Evolutionary conservation across 1,140 invertebrate genomes (phyloP).

Genomic region (Ganaspis sp.): DNA sequence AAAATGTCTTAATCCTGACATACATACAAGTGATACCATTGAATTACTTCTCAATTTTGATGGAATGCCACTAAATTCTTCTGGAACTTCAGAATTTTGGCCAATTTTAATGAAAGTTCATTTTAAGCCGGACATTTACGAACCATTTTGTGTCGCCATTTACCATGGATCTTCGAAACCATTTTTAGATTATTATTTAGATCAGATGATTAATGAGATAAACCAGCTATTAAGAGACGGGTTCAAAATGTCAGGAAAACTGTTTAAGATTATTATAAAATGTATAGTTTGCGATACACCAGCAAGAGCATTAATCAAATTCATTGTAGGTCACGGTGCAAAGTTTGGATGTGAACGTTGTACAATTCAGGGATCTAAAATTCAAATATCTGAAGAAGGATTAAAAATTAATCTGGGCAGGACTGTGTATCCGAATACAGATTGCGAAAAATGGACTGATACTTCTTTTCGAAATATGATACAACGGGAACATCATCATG

Average conservation of each 20-base stretch:
- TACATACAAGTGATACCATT: slow-evolving; percentile 25
- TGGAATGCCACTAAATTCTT: slow-evolving; percentile 29
- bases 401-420: background rate
- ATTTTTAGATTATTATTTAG: slow-evolving; percentile 24
- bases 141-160: slow-evolving; percentile 33
- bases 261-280: slow-evolving; percentile 28
- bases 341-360: background rate
- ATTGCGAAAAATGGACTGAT: background rate
- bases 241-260: slow-evolving; percentile 19
- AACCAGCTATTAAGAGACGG: slow-evolving; percentile 23
- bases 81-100: slow-evolving; percentile 29
- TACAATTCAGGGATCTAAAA: background rate
- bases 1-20: slow-evolving; percentile 1
- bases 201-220: slow-evolving; percentile 33
- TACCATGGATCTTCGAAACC: slow-evolving; percentile 34
- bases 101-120: slow-evolving; percentile 35
- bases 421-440: background rate
- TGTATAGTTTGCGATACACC: slow-evolving; percentile 34
- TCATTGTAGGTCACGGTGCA: background rate
- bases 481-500: background rate
- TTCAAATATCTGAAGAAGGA: background rate
- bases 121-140: slow-evolving; percentile 27
- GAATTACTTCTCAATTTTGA: slow-evolving; percentile 34
- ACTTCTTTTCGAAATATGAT: background rate
- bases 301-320: slow-evolving; percentile 10